These are phyloP conservation scores for Dicranocentrus wangi DNA, from an alignment of 2,888 invertebrate species.

Conservation along the genomic window DNA sequence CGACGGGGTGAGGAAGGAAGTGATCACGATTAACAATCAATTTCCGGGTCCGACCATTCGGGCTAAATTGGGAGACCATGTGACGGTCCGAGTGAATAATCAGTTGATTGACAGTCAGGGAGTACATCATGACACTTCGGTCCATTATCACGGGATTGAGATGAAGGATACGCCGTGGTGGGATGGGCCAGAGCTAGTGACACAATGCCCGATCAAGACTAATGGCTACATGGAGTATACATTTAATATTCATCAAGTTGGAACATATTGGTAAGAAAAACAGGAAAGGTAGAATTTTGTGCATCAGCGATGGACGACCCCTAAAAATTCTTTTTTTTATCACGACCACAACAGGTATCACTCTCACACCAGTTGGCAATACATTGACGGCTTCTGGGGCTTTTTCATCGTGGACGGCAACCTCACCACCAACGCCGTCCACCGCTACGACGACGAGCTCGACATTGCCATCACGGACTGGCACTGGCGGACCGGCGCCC, in stretches of 20 bases:
- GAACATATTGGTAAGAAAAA: slow-evolving; percentile 34
- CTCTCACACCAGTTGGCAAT: slow-evolving; percentile 29
- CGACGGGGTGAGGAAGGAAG: slow-evolving; percentile 24
- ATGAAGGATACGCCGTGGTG: slow-evolving; percentile 74
- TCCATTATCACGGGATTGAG: slow-evolving; percentile 78
- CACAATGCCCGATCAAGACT: slow-evolving; percentile 75
- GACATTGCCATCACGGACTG: slow-evolving; percentile 24
- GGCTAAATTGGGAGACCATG: not conserved
- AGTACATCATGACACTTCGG: slow-evolving; percentile 72
- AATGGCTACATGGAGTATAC: slow-evolving; percentile 68
- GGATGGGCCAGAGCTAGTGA: slow-evolving; percentile 76
- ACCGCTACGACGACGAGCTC: slow-evolving; percentile 31
- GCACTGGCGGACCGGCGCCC: slow-evolving; percentile 2
- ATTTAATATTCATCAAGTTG: slow-evolving; percentile 64
- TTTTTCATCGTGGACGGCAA: slow-evolving; percentile 19
- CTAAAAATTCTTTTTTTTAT: not conserved
- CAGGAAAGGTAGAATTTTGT: not conserved
- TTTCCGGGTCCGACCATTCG: slow-evolving; percentile 39
- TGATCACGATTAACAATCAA: slow-evolving; percentile 19
- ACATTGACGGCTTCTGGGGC: slow-evolving; percentile 38
- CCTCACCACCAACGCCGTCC: not conserved
- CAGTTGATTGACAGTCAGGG: not conserved
- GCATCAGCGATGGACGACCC: not conserved
- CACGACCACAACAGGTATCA: too few relatives aligned
- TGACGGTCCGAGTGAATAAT: slow-evolving; percentile 3